phyloP scores from a whole-genome alignment of 2,113 vertebrate species.

The Nerophis lumbriciformis region DNA sequence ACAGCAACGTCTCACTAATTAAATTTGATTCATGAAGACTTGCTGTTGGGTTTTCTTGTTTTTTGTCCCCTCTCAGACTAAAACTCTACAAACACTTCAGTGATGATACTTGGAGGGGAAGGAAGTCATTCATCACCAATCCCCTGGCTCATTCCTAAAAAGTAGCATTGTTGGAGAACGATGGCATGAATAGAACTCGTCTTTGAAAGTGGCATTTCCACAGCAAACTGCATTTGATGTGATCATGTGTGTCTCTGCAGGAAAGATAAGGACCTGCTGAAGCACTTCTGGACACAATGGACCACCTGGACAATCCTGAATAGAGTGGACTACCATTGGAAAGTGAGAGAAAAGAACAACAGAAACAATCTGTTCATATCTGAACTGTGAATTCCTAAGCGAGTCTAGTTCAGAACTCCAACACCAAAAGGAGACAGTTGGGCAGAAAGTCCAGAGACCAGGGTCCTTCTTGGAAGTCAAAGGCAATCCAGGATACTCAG shows the following conservation, averaged over 20 bases:
- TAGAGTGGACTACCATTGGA: slow-evolving; percentile 17
- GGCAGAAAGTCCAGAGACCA: slow-evolving; percentile 52
- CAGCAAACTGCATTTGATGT: background rate
- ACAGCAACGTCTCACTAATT: background rate
- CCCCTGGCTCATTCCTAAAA: background rate
- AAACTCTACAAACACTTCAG: background rate
- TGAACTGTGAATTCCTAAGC: background rate
- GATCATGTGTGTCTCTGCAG: slow-evolving; percentile 37
- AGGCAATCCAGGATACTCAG: slow-evolving; percentile 46
- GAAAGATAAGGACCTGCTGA: slow-evolving; percentile 23
- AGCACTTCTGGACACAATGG: slow-evolving; percentile 19
- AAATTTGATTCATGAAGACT: slow-evolving; percentile 1
- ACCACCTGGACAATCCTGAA: slow-evolving; percentile 7
- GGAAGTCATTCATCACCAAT: slow-evolving; percentile 3
- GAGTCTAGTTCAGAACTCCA: slow-evolving; percentile 48
- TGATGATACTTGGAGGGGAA: background rate
- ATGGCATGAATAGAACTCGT: background rate
- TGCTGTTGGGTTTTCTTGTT: background rate
- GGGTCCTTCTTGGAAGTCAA: slow-evolving; percentile 55
- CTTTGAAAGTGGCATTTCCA: background rate
- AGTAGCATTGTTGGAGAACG: background rate
- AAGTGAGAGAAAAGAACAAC: slow-evolving; percentile 17
- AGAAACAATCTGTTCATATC: no score
- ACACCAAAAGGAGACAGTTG: slow-evolving; percentile 49
- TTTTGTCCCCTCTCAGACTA: background rate